Evolutionary conservation across 1,140 invertebrate species (phyloP).

Genomic region (Gonioctena quinquepunctata): DNA sequence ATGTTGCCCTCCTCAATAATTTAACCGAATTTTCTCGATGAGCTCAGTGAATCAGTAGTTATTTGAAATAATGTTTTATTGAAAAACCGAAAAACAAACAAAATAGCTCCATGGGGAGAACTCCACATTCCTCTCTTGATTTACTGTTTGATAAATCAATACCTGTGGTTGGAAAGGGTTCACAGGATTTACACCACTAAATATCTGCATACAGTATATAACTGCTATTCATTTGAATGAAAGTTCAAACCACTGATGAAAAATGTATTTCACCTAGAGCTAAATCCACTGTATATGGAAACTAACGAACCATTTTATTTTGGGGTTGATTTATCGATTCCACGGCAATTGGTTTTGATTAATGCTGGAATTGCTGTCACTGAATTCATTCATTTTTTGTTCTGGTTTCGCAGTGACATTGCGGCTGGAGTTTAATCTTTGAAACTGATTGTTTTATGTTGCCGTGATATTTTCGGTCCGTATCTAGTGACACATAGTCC

Average conservation of each 20-base stretch:
- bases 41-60: too few species aligned
- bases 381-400: neutral
- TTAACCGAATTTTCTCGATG: too few species aligned
- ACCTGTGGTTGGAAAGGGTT: too few species aligned
- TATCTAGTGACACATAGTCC: too few species aligned
- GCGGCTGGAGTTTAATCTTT: neutral
- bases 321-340: constrained; percentile 36
- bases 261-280: neutral
- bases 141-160: too few species aligned
- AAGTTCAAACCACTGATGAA: neutral
- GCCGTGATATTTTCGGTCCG: too few species aligned
- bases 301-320: constrained; percentile 38
- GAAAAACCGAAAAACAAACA: too few species aligned
- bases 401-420: neutral
- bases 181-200: neutral
- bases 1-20: too few species aligned
- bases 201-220: neutral
- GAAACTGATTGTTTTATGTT: neutral
- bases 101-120: too few species aligned
- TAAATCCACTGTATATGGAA: neutral
- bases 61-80: too few species aligned
- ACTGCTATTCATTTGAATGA: neutral
- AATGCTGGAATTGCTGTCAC: constrained; percentile 26
- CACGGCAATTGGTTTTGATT: constrained; percentile 34
- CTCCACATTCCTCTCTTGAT: too few species aligned